A percentile compares a stretch with the other conserved stretches of the same genome.
Conservation (phyloP, 1,140 invertebrate genomes). For the Caenorhabditis latens region DNA sequence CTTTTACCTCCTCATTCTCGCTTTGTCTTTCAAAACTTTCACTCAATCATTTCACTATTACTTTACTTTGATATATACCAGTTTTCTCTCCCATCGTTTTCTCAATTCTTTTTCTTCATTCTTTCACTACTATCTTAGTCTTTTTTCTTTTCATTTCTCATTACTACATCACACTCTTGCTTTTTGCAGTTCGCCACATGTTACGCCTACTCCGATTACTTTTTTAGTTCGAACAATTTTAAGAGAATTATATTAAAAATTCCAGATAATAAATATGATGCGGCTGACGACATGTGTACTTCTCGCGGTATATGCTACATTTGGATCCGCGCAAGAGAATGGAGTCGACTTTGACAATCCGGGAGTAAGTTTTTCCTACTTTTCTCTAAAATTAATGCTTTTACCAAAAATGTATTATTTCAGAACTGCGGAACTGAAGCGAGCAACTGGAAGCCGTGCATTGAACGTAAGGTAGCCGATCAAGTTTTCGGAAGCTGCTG, state of each 20-base stretch:
- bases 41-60: slow-evolving; percentile 47
- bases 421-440: slow-evolving; percentile 73
- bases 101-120: slow-evolving; percentile 4
- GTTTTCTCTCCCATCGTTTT: neutral
- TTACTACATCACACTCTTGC: neutral
- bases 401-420: no score
- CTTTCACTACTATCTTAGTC: slow-evolving; percentile 21
- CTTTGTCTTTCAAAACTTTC: slow-evolving; percentile 45
- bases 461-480: slow-evolving; percentile 76
- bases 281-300: neutral
- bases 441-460: slow-evolving; percentile 76
- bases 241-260: no score
- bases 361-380: slow-evolving; percentile 55
- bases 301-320: neutral
- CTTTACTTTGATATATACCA: slow-evolving; percentile 47
- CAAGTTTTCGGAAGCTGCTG: slow-evolving; percentile 76
- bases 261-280: neutral
- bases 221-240: neutral
- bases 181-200: slow-evolving; percentile 19
- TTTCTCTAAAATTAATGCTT: no score
- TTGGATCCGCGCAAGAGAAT: slow-evolving; percentile 14
- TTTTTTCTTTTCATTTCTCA: neutral
- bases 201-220: neutral
- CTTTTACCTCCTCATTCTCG: slow-evolving; percentile 46
- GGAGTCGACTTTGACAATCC: slow-evolving; percentile 64